Evolutionary conservation across 2,113 vertebrate genomes (phyloP).

Genomic region (Notothenia coriiceps): DNA sequence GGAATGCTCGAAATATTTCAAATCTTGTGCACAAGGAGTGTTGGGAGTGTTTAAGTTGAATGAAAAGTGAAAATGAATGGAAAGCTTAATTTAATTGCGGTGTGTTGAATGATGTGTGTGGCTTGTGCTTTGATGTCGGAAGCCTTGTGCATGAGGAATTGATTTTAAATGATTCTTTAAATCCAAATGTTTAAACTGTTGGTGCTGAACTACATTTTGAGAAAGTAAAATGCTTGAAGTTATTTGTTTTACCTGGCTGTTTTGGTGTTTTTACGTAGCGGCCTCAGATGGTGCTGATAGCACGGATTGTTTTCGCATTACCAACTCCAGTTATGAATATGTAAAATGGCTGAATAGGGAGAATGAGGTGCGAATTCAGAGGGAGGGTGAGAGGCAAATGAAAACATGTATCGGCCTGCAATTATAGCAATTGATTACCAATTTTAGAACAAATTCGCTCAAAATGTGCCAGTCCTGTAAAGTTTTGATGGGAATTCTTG

Average conservation of each 20-base stretch:
- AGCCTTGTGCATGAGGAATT: constrained; percentile 31
- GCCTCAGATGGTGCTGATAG: constrained; percentile 73
- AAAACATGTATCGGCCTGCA: constrained; percentile 56
- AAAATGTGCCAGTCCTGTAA: constrained; percentile 33
- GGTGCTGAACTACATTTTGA: constrained; percentile 13
- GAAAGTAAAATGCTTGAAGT: constrained; percentile 20
- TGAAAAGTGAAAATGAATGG: constrained; percentile 55
- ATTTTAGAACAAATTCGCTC: constrained; percentile 16
- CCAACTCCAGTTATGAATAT: constrained; percentile 85
- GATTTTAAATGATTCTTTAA: constrained; percentile 29
- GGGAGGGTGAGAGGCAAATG: constrained; percentile 66
- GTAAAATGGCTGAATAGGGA: constrained; percentile 84
- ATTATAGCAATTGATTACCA: constrained; percentile 30
- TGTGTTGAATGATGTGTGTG: not conserved
- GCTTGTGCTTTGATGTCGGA: constrained; percentile 45
- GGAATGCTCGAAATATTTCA: constrained; percentile 17
- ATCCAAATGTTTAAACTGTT: constrained; percentile 36
- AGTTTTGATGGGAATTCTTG: constrained; percentile 55
- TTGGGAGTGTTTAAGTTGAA: constrained; percentile 51
- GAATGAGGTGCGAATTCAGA: constrained; percentile 79
- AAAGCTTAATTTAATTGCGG: not conserved
- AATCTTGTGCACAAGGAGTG: constrained; percentile 2
- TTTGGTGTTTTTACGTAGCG: constrained; percentile 47
- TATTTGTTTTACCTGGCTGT: not conserved
- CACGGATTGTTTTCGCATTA: constrained; percentile 85